Conservation (phyloP, 1,140 invertebrate genomes). For the Brevipalpus yothersi region DNA sequence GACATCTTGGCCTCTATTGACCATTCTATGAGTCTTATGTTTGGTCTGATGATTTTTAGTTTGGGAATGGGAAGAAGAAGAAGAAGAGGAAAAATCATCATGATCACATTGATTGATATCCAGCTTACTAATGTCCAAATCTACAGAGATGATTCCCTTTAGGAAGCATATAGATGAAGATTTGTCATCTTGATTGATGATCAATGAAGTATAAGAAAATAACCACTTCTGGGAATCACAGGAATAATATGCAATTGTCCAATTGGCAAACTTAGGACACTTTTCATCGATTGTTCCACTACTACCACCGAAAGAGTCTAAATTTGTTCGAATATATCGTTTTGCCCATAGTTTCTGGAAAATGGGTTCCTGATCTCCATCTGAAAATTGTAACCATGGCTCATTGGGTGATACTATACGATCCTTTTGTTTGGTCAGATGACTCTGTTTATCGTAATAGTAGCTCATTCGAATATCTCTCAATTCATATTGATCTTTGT, state of each 20-base stretch:
- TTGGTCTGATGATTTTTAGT: not conserved
- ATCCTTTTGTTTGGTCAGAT: too few species aligned
- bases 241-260: constrained; percentile 52
- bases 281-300: not conserved
- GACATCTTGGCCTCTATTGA: not conserved
- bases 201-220: constrained; percentile 45
- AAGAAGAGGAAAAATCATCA: constrained; percentile 6
- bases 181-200: constrained; percentile 18
- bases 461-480: not conserved
- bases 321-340: too few species aligned
- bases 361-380: too few species aligned
- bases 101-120: constrained; percentile 66
- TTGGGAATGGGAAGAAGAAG: not conserved
- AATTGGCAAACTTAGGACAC: constrained; percentile 24
- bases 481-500: not conserved
- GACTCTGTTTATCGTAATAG: too few species aligned
- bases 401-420: too few species aligned
- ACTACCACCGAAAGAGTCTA: not conserved
- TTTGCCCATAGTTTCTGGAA: too few species aligned
- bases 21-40: not conserved
- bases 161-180: constrained; percentile 1
- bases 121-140: constrained; percentile 51
- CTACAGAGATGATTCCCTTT: constrained; percentile 44
- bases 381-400: too few species aligned
- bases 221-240: constrained; percentile 42